Evolutionary conservation across 1,140 invertebrate genomes (phyloP), one percentile per base, ranked within the genome.

Genomic region (Phenacoccus solenopsis): DNA sequence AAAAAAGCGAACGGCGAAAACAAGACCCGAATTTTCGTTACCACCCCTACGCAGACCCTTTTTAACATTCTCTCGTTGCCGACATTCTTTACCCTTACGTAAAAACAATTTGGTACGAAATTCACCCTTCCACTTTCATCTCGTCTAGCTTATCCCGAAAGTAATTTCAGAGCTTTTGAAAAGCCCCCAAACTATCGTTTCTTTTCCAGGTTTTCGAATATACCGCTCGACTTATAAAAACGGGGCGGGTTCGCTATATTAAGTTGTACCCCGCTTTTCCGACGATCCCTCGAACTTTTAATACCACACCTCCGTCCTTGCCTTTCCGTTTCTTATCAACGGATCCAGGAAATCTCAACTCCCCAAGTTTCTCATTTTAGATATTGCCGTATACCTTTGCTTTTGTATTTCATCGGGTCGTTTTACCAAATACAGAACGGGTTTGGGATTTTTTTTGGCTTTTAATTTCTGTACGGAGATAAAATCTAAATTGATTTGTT

Each of bases 91-190:
- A 64, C 59, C 25, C 59, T 64, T 64, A 64, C 21, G 59, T 64
- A 64, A 64, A 64, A 64, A 64, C 59, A 64, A 64, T 64, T 64
- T 64, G 59, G 59, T 64, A 64, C 59, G 59, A 64, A 64, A 64
- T 64, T 64, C 59, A 64, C 59, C 59, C 59, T 64, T 27, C 59
- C 25, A 24, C 59, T 64, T 64, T 64, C 25, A 10, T 10, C 59
- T 64, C 59, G 13, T 64, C 59, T 64, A 25, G 59, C 21, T 25
- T 64, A 64, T 64, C 59, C 59, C 59, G 59, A 64, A 64, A 64
- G 59, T 64, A 64, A 64, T 64, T 64, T 64, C 59, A 64, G 59
- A 64, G 59, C 59, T 64, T 64, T 64, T 64, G 59, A 64, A 64
- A 64, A 64, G 59, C 59, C 59, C 59, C 59, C 59, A 64, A 64